A percentile compares a stretch with the other conserved stretches of the same genome.
Evolutionary conservation across 2,888 invertebrate species (phyloP).

Genomic region (Hermaeophaga mercurialis): DNA sequence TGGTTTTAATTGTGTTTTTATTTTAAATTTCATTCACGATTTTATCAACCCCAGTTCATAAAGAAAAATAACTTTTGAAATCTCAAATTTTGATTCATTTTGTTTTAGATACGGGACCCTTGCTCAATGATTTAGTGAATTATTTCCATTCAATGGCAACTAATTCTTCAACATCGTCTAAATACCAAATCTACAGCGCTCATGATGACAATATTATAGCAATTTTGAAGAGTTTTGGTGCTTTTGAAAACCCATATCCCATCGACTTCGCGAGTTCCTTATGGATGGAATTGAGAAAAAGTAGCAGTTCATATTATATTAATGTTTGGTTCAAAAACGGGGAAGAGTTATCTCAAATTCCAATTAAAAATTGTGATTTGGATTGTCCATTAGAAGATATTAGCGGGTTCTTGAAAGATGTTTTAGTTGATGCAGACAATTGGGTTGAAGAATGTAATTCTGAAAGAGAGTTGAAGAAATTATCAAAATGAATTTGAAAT

Average conservation of each 20-base stretch:
- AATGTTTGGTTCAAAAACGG: constrained; percentile 7
- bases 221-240: constrained; percentile 68
- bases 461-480: too few relatives aligned
- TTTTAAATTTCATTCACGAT: too few relatives aligned
- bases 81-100: not conserved
- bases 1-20: too few relatives aligned
- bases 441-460: not conserved
- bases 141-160: not conserved
- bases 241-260: constrained; percentile 65
- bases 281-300: constrained; percentile 65
- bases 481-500: too few relatives aligned
- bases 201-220: constrained; percentile 64
- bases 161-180: not conserved
- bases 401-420: not conserved
- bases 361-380: not conserved
- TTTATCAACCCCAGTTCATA: too few relatives aligned
- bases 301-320: not conserved
- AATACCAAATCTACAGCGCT: not conserved
- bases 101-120: not conserved
- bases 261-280: constrained; percentile 70
- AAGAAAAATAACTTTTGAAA: too few relatives aligned
- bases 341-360: not conserved
- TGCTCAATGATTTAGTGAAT: not conserved
- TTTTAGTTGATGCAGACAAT: not conserved
- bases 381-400: not conserved